A percentile compares a stretch with the other conserved stretches of the same genome.
phyloP scores from a whole-genome alignment of 1,140 invertebrate genomes.

The Bombus terrestris region DNA sequence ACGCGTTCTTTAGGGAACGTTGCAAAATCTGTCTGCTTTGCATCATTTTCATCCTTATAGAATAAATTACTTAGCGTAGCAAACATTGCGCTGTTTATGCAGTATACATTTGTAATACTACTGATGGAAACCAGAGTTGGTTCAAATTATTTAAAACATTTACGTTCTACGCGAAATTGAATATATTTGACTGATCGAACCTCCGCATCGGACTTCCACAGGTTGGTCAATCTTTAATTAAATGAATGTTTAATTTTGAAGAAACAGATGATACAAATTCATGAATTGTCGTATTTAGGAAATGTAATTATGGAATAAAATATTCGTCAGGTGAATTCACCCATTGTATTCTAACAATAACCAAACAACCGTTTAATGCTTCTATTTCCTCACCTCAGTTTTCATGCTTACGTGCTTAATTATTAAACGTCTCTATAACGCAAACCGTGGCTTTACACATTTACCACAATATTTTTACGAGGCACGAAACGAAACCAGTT shows the following conservation, averaged over 20 bases:
- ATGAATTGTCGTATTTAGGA: too few species aligned
- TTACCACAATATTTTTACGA: neutral
- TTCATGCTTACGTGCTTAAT: neutral
- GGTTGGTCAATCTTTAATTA: too few species aligned
- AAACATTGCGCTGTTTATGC: neutral
- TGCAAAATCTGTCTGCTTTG: neutral
- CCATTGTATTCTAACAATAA: neutral
- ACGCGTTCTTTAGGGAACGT: neutral
- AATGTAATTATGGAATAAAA: too few species aligned
- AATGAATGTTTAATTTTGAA: too few species aligned
- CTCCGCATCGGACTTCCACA: too few species aligned
- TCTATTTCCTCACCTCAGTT: neutral
- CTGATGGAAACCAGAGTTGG: neutral
- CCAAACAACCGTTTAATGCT: neutral
- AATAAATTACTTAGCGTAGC: neutral
- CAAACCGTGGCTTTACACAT: neutral
- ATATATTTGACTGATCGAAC: too few species aligned
- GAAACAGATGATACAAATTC: too few species aligned
- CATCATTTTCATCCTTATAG: neutral
- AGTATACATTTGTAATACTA: neutral
- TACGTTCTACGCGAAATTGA: too few species aligned
- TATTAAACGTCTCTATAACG: neutral
- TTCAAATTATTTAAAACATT: neutral
- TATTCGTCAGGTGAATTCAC: too few species aligned
- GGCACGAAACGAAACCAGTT: neutral